A percentile compares a stretch with the other conserved stretches of the same genome.
Conservation (phyloP, 2,797 vertebrate genomes). For the Adelosebastes latens region DNA sequence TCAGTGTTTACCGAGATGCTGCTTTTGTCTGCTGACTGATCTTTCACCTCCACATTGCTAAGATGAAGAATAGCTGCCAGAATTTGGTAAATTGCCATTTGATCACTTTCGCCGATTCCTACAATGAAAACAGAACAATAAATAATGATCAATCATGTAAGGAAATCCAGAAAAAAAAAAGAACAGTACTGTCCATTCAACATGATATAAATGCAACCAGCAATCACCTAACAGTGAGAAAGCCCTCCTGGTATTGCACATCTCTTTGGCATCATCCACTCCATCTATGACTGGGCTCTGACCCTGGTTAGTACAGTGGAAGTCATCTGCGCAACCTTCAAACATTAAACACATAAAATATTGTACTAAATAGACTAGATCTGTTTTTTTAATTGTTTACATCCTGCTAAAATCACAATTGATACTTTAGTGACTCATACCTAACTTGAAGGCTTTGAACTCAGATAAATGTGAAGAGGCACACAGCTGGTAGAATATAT, state of each 20-base stretch:
- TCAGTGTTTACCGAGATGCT: slow-evolving; percentile 84
- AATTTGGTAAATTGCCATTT: slow-evolving; percentile 94
- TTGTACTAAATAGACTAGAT: background rate
- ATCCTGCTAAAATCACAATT: background rate
- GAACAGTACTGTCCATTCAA: background rate
- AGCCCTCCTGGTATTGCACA: slow-evolving; percentile 89
- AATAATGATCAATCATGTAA: background rate
- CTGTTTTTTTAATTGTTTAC: background rate
- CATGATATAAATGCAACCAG: background rate
- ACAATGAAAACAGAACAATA: background rate
- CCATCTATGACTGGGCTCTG: slow-evolving; percentile 89
- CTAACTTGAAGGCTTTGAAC: slow-evolving; percentile 92
- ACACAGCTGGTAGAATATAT: slow-evolving; percentile 98
- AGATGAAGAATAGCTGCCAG: slow-evolving; percentile 95
- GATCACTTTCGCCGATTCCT: slow-evolving; percentile 91
- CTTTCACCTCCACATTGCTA: slow-evolving; percentile 91
- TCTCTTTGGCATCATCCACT: slow-evolving; percentile 91
- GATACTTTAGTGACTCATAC: slow-evolving; percentile 70
- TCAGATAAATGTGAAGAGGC: slow-evolving; percentile 92
- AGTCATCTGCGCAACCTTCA: slow-evolving; percentile 88
- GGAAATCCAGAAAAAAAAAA: background rate
- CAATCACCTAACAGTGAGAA: slow-evolving; percentile 90
- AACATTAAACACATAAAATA: slow-evolving; percentile 31
- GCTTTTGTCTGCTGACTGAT: slow-evolving; percentile 89
- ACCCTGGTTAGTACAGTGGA: slow-evolving; percentile 93